phyloP scores from a whole-genome alignment of 2,113 vertebrate genomes.

The Mastomys coucha region DNA sequence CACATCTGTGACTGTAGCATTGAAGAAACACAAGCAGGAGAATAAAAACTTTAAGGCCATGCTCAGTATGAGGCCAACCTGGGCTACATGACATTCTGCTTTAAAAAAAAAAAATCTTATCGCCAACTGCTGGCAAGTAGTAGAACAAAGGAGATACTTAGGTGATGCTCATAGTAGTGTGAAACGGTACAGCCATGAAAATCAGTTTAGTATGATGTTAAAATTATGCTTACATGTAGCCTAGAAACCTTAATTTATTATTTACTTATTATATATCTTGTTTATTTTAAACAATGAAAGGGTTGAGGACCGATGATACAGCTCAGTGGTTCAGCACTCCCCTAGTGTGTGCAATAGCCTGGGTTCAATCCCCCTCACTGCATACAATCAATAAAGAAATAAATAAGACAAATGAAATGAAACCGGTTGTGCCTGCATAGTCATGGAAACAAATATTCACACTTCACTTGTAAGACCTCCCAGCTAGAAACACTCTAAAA shows the following conservation, averaged over 20 bases:
- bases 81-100: not conserved
- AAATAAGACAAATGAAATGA: not conserved
- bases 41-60: not conserved
- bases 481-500: not conserved
- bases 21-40: not conserved
- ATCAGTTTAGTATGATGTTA: conserved; percentile 10
- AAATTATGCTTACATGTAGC: not conserved
- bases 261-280: not conserved
- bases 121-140: not conserved
- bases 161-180: not conserved
- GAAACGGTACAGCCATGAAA: not conserved
- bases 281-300: not conserved
- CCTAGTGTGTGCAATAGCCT: not conserved
- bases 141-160: not conserved
- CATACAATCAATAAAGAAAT: not conserved
- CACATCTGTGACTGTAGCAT: too few relatives aligned
- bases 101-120: not conserved
- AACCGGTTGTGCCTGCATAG: not conserved
- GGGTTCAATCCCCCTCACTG: not conserved
- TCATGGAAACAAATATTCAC: not conserved
- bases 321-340: not conserved
- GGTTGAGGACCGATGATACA: not conserved
- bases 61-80: not conserved
- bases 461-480: not conserved
- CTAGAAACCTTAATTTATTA: not conserved